Evolutionary conservation across 1,140 invertebrate species (phyloP).

Genomic region (Geopemphigus sp.): DNA sequence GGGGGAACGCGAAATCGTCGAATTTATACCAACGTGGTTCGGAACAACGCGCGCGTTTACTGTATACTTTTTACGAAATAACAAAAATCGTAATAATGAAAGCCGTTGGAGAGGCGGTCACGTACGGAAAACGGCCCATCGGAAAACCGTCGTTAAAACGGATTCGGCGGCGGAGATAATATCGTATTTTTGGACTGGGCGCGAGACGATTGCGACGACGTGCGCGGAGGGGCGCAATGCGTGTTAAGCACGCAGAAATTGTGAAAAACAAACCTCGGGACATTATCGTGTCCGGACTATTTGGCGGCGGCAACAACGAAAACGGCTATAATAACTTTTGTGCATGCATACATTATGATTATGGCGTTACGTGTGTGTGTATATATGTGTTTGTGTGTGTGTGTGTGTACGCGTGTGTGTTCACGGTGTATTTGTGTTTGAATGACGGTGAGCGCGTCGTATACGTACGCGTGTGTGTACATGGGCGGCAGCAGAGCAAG

Average conservation of each 20-base stretch:
- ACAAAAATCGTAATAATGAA: too few relatives aligned
- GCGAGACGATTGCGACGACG: too few relatives aligned
- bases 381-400: too few relatives aligned
- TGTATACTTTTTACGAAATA: too few relatives aligned
- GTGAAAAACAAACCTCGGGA: constrained; percentile 46
- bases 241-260: constrained; percentile 38
- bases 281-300: constrained; percentile 33
- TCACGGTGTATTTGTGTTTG: too few relatives aligned
- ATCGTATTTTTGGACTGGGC: not conserved
- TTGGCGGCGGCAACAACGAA: constrained; percentile 26
- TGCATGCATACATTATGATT: constrained; percentile 47
- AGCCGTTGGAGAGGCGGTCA: not conserved
- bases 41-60: too few relatives aligned
- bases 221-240: not conserved
- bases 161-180: constrained; percentile 18
- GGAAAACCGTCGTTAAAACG: constrained; percentile 12
- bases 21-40: too few relatives aligned
- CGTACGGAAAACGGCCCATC: constrained; percentile 6
- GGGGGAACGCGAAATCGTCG: too few relatives aligned
- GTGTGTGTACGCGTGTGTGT: not conserved
- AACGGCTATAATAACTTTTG: constrained; percentile 28
- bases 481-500: constrained; percentile 30
- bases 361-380: not conserved
- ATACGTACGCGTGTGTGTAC: not conserved
- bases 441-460: not conserved